These are phyloP conservation scores for Prietella phreatophila DNA, from an alignment of 2,113 vertebrate genomes.

Conservation along the genomic window DNA sequence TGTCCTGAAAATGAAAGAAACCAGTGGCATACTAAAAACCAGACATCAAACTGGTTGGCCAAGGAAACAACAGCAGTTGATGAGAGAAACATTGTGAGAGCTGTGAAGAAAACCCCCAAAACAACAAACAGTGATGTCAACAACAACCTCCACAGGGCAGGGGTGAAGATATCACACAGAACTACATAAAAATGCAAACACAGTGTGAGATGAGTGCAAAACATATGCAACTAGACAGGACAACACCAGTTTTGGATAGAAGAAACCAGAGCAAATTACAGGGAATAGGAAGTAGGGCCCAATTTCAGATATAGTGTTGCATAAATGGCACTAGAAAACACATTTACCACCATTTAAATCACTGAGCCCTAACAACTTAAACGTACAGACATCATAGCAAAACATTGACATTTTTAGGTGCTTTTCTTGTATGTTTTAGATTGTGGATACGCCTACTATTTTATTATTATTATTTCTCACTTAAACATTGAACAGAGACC, in stretches of 20 bases:
- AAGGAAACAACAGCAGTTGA: neutral
- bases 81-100: neutral
- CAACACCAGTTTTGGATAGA: neutral
- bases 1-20: neutral
- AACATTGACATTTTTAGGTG: neutral
- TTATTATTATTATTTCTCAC: neutral
- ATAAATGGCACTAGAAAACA: neutral
- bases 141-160: neutral
- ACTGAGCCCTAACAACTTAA: neutral
- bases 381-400: neutral
- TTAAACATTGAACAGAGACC: neutral
- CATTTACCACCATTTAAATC: neutral
- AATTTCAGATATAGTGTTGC: neutral
- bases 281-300: neutral
- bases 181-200: neutral
- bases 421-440: neutral
- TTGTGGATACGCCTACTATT: neutral
- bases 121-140: neutral
- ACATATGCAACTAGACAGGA: neutral
- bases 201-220: neutral
- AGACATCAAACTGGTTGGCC: neutral
- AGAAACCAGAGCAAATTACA: neutral
- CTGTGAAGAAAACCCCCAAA: neutral
- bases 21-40: neutral
- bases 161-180: neutral